A percentile compares a stretch with the other conserved stretches of the same genome.
Conservation (phyloP, 2,888 invertebrate species). For the Hyposoter didymator region DNA sequence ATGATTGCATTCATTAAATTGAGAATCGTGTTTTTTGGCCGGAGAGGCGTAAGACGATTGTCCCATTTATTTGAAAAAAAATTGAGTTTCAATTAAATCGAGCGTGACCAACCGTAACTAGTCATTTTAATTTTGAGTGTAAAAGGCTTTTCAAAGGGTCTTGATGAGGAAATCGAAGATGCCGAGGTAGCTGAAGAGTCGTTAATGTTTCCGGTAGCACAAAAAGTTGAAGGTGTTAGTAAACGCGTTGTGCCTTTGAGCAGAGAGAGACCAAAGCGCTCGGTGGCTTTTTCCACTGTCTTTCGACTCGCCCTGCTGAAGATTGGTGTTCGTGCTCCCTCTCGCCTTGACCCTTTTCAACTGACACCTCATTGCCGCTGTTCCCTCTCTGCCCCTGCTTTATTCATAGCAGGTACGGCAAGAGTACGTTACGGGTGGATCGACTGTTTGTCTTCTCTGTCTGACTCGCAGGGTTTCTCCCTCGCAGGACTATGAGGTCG, state of each 20-base stretch:
- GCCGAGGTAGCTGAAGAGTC: slow-evolving; percentile 5
- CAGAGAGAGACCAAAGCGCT: background rate
- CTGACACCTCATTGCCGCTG: slow-evolving; percentile 36
- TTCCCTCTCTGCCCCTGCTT: slow-evolving; percentile 16
- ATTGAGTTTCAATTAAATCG: background rate
- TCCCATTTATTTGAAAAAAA: background rate
- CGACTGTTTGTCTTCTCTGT: slow-evolving; percentile 42
- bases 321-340: slow-evolving; percentile 55
- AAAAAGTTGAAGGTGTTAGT: slow-evolving; percentile 11
- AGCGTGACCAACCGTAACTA: background rate
- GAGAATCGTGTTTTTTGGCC: background rate
- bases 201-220: slow-evolving; percentile 41
- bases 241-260: background rate
- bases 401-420: slow-evolving; percentile 48
- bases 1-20: background rate
- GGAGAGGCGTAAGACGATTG: background rate
- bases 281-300: slow-evolving; percentile 25
- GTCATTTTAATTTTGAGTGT: background rate
- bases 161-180: background rate
- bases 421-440: slow-evolving; percentile 66
- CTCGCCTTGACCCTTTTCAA: slow-evolving; percentile 63
- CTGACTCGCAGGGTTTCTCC: slow-evolving; percentile 41
- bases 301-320: slow-evolving; percentile 32
- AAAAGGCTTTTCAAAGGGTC: background rate
- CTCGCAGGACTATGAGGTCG: slow-evolving; percentile 47